Percentiles rank a stretch among this genome's conserved stretches.
These are phyloP conservation scores for Pangasius sanitwongsei DNA, from an alignment of 2,797 vertebrate species.

Conservation along the genomic window DNA sequence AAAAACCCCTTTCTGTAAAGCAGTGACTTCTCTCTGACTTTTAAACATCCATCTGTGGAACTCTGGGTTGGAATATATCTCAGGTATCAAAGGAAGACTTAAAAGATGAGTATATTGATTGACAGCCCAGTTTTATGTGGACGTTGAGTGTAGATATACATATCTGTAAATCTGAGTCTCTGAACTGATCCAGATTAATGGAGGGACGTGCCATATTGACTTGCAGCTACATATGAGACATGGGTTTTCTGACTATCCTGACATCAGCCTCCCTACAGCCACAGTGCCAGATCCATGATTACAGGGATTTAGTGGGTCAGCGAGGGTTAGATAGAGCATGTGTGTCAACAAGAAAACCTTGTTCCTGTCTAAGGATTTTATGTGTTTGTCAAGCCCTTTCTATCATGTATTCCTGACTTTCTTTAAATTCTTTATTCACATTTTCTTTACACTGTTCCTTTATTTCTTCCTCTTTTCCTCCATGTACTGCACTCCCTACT, in stretches of 20 bases:
- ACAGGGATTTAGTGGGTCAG: conserved; percentile 35
- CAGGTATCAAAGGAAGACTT: conserved; percentile 1
- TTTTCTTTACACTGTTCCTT: not conserved
- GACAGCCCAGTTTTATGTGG: conserved; percentile 1
- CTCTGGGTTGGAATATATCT: not conserved
- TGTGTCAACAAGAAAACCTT: conserved; percentile 9
- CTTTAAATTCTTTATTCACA: not conserved
- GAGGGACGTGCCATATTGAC: conserved; percentile 32
- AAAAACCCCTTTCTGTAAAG: not conserved
- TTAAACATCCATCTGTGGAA: conserved; percentile 5
- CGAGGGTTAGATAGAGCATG: conserved; percentile 12
- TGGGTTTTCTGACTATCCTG: conserved; percentile 23
- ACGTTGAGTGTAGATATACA: conserved; percentile 3
- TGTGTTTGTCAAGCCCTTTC: not conserved
- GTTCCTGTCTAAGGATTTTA: not conserved
- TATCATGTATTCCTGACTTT: not conserved
- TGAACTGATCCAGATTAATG: conserved; percentile 50
- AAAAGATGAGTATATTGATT: conserved; percentile 4
- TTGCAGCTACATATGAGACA: conserved; percentile 26
- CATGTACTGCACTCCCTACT: not conserved
- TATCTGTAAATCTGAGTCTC: conserved; percentile 30
- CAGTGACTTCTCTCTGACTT: conserved; percentile 18
- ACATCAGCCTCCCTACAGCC: conserved; percentile 5
- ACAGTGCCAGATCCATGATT: conserved; percentile 20
- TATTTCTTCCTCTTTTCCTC: not conserved